Base-by-base conservation (phyloP, 1,140 invertebrate species). In the Meloidogyne exigua region DNA sequence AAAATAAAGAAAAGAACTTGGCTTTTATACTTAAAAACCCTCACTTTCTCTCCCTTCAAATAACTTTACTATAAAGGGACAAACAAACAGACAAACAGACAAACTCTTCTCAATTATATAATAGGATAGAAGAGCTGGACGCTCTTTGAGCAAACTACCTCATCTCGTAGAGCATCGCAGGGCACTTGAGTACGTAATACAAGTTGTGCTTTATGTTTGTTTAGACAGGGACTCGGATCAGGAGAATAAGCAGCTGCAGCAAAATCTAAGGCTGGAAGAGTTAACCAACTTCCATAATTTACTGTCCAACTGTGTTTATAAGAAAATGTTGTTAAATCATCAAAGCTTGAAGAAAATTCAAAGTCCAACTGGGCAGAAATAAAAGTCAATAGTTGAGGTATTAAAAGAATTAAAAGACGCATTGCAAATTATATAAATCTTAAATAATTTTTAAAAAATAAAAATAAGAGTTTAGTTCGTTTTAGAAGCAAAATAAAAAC, bases 251-350 rank as follows among this genome's bases (percentile, higher is more conserved):
- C 67, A 63, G 81, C 81, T 10, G 80, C 74, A 21, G 80, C 81
- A 74, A 84, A 82, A 49, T 82, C 81, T 5, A 82, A 65, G 39
- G 81, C 72, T 42, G 85, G 72, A 57, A 82, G 42, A 18, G 81
- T 83, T 4, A 83, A 66, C 23, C 42, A 23, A n/a, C 32, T 44
- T 36, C 74, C 72, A 64, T 74, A 81, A 21, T 65, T 25, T 1
- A 49, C 13, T 21, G 79, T 80, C 81, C 81, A 80, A 65, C 83
- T 80, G 44, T 42, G 21, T 28, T 32, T 67, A 44, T 7, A 15
- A 10, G 68, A 69, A 23, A 26, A 4, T 9, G 36, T 18, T 15
- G 36, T 4, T 5, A 10, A 71, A 44, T 44, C n/a, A 10, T 39
- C 9, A 39, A 39, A 39, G 10, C 36, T 39, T 39, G 9, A 39